Evolutionary conservation across 2,113 vertebrate species (phyloP).

Genomic region (Poeciliopsis occidentalis): DNA sequence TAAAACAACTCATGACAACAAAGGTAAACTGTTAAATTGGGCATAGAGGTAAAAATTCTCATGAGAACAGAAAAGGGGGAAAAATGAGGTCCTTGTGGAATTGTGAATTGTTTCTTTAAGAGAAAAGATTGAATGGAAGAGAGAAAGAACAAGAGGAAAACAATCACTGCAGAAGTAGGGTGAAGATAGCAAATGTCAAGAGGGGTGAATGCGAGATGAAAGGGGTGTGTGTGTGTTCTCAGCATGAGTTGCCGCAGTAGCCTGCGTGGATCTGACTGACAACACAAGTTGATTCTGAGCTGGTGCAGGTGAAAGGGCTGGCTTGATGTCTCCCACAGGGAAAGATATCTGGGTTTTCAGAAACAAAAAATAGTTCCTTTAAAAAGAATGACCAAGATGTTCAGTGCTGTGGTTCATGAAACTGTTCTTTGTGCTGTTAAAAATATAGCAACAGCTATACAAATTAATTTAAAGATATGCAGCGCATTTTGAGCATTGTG

Average conservation of each 20-base stretch:
- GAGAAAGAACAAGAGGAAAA: slow-evolving; percentile 17
- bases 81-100: slow-evolving; percentile 33
- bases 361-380: slow-evolving; percentile 1
- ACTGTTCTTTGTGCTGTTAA: neutral
- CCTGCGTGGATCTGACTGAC: slow-evolving; percentile 20
- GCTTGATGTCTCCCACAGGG: slow-evolving; percentile 42
- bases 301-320: slow-evolving; percentile 22
- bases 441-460: neutral
- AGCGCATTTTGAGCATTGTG: no score
- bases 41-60: no score
- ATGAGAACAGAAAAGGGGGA: slow-evolving; percentile 18
- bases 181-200: slow-evolving; percentile 28
- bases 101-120: slow-evolving; percentile 28
- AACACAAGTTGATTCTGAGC: slow-evolving; percentile 27
- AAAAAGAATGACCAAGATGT: neutral
- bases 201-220: slow-evolving; percentile 32
- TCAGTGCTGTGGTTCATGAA: neutral
- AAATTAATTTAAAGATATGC: no score
- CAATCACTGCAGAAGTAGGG: neutral
- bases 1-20: no score
- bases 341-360: slow-evolving; percentile 16
- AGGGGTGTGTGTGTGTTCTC: slow-evolving; percentile 10
- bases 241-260: slow-evolving; percentile 9
- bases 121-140: slow-evolving; percentile 11
- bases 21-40: no score